Evolutionary conservation across 1,140 invertebrate genomes (phyloP).

Genomic region (Drosophila leontia): DNA sequence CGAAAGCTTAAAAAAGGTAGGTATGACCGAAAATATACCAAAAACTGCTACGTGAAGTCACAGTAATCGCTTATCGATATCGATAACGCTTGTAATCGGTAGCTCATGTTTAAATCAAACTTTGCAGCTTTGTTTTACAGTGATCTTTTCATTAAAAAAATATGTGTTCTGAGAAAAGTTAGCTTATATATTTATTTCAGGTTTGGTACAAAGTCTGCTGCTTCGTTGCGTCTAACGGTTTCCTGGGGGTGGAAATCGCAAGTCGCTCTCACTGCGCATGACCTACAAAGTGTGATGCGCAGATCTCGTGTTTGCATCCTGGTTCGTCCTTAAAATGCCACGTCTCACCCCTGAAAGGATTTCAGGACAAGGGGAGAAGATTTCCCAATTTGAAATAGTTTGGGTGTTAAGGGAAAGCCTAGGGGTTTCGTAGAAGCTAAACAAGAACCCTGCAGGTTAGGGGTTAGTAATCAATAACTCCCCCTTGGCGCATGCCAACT

Average conservation of each 20-base stretch:
- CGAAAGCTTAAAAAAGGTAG: neutral
- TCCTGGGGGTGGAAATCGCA: neutral
- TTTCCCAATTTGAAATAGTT: neutral
- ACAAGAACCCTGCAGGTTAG: neutral
- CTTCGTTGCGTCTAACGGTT: conserved; percentile 50
- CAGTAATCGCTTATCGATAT: conserved; percentile 3
- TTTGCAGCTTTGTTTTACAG: neutral
- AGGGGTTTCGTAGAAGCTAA: neutral
- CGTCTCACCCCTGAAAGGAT: neutral
- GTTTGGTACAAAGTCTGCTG: conserved; percentile 55
- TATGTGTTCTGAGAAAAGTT: neutral
- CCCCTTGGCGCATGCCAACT: conserved; percentile 46
- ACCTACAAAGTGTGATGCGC: conserved; percentile 76
- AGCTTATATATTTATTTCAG: neutral
- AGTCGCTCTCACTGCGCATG: conserved; percentile 62
- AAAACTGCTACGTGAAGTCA: neutral
- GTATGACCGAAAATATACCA: conserved; percentile 8
- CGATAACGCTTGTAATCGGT: neutral
- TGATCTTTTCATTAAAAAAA: neutral
- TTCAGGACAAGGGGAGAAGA: neutral
- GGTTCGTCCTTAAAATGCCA: conserved; percentile 1
- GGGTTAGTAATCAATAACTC: conserved; percentile 42
- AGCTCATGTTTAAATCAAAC: neutral
- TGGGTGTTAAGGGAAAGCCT: neutral
- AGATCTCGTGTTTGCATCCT: conserved; percentile 66